A percentile compares a stretch with the other conserved stretches of the same genome.
Evolutionary conservation across 2,888 invertebrate genomes (phyloP).

Genomic region (Catocala sponsa): DNA sequence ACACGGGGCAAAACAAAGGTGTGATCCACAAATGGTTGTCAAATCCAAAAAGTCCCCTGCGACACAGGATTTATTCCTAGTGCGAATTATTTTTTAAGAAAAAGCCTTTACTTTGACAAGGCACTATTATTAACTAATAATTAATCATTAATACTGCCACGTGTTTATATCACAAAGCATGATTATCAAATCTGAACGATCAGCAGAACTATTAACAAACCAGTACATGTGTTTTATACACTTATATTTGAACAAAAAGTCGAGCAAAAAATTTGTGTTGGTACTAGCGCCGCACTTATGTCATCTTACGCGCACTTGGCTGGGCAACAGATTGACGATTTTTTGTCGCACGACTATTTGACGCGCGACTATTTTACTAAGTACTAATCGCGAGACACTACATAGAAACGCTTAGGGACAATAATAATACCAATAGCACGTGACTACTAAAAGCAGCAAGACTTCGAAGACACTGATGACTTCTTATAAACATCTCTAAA

Average conservation of each 20-base stretch:
- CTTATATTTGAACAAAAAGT: constrained; percentile 24
- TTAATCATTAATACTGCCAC: neutral
- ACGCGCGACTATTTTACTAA: neutral
- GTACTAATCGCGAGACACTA: neutral
- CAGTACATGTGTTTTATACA: constrained; percentile 1
- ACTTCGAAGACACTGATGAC: no score
- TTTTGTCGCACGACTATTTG: constrained; percentile 3
- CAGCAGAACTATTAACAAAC: constrained; percentile 9
- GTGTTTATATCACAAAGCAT: constrained; percentile 4
- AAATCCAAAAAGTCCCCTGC: no score
- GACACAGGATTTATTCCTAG: no score
- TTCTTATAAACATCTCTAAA: no score
- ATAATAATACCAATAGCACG: no score
- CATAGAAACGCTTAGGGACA: no score
- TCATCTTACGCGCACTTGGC: constrained; percentile 19
- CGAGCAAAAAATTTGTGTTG: constrained; percentile 24
- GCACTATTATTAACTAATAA: no score
- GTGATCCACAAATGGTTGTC: no score
- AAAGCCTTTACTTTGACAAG: no score
- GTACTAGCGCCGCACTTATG: constrained; percentile 39
- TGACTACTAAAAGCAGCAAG: no score
- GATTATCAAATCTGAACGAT: constrained; percentile 5
- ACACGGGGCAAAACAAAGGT: no score
- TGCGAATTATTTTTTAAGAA: no score
- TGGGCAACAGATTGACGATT: constrained; percentile 1